Evolutionary conservation across 2,888 invertebrate species (phyloP).

Genomic region (Philopedon plagiatum): DNA sequence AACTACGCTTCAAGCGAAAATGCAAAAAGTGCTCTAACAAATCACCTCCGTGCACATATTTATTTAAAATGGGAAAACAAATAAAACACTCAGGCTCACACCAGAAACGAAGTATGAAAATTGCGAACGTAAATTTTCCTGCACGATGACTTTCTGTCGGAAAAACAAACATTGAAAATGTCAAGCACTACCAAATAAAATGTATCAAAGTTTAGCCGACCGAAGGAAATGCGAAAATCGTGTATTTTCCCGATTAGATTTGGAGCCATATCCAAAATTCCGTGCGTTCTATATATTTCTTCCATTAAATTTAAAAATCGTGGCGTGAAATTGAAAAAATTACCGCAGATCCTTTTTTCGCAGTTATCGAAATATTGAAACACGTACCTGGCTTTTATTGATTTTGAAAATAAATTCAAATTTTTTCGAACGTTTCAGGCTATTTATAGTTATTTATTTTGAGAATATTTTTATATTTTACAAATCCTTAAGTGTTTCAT

Average conservation of each 20-base stretch:
- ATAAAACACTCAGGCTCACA: conserved; percentile 38
- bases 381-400: not conserved
- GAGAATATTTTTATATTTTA: no score
- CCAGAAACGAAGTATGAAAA: conserved; percentile 45
- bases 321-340: conserved; percentile 26
- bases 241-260: conserved; percentile 52
- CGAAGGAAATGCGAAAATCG: conserved; percentile 50
- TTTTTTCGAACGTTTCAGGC: not conserved
- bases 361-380: not conserved
- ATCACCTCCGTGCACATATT: conserved; percentile 40
- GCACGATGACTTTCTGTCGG: conserved; percentile 48
- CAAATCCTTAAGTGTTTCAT: no score
- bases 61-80: conserved; percentile 42
- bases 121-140: conserved; percentile 51
- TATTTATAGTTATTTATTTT: no score
- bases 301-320: conserved; percentile 37
- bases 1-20: conserved; percentile 20
- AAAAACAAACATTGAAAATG: conserved; percentile 54
- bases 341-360: conserved; percentile 9
- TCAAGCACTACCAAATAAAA: conserved; percentile 51
- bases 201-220: conserved; percentile 53
- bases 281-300: conserved; percentile 28
- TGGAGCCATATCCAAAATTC: conserved; percentile 34
- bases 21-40: conserved; percentile 31
- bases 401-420: not conserved